phyloP scores from a whole-genome alignment of 2,113 vertebrate species.

The Cettia cetti region DNA sequence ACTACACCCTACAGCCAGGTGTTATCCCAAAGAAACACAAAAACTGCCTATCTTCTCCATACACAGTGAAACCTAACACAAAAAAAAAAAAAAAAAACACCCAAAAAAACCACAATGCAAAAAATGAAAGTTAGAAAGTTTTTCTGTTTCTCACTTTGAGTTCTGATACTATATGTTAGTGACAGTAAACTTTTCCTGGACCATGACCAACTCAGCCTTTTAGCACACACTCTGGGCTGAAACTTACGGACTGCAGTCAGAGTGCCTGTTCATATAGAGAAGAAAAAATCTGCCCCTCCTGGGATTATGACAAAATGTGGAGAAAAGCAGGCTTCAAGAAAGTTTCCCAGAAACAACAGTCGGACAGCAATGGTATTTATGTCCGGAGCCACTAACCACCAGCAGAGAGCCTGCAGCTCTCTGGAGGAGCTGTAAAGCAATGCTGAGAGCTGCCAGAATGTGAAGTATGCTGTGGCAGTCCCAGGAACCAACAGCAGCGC shows the following conservation, averaged over 20 bases:
- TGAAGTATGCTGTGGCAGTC: conserved; percentile 22
- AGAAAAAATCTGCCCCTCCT: background rate
- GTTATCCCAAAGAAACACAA: background rate
- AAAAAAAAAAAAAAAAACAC: background rate
- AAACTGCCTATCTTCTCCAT: background rate
- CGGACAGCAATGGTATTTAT: conserved; percentile 25
- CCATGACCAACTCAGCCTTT: background rate
- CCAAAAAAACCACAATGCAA: background rate
- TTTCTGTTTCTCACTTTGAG: background rate
- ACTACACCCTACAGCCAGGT: background rate
- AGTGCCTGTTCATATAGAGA: background rate
- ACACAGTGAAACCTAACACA: background rate
- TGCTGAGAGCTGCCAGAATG: background rate
- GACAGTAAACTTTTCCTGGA: background rate
- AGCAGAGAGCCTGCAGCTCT: background rate
- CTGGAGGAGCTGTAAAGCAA: background rate
- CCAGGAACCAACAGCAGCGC: background rate
- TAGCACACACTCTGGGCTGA: background rate
- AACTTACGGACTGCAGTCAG: background rate
- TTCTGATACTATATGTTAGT: background rate
- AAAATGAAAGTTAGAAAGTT: background rate
- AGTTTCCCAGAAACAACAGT: conserved; percentile 47
- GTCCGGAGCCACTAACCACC: background rate
- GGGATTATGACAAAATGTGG: background rate
- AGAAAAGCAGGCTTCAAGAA: background rate